These are phyloP conservation scores for Leptarthrus brevirostris DNA, from an alignment of 2,888 invertebrate species.

Conservation along the genomic window DNA sequence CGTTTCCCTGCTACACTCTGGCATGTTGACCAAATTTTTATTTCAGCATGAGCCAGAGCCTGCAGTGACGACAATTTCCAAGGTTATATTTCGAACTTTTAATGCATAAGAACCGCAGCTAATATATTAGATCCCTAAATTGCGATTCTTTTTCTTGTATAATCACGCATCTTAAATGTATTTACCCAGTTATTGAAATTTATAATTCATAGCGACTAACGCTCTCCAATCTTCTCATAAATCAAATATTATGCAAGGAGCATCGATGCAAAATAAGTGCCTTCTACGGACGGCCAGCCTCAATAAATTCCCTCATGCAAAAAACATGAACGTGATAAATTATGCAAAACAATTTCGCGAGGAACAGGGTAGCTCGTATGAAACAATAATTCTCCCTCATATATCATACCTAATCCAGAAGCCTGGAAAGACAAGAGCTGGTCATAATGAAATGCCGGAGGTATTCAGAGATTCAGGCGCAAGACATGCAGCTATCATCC, in stretches of 20 bases:
- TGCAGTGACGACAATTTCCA: too few species aligned
- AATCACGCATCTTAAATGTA: too few species aligned
- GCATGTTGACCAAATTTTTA: neutral
- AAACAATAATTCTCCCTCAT: slow-evolving; percentile 16
- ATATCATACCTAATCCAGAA: slow-evolving; percentile 18
- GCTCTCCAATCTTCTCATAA: neutral
- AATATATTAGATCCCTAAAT: too few species aligned
- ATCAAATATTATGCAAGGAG: neutral
- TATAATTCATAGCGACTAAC: too few species aligned
- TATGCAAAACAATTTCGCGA: slow-evolving; percentile 28
- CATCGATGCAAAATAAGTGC: slow-evolving; percentile 24
- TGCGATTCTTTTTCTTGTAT: too few species aligned
- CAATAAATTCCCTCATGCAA: slow-evolving; percentile 28
- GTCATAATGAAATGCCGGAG: neutral
- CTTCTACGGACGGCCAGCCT: neutral
- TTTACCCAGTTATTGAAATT: too few species aligned
- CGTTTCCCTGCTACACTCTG: neutral
- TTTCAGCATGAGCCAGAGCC: neutral
- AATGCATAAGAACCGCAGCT: too few species aligned
- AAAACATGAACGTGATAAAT: slow-evolving; percentile 26
- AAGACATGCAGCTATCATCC: too few species aligned
- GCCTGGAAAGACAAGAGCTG: neutral
- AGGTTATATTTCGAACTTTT: too few species aligned
- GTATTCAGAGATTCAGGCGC: slow-evolving; percentile 11
- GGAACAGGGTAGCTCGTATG: neutral